phyloP scores from a whole-genome alignment of 2,113 vertebrate genomes.

The Heliornis fulica region DNA sequence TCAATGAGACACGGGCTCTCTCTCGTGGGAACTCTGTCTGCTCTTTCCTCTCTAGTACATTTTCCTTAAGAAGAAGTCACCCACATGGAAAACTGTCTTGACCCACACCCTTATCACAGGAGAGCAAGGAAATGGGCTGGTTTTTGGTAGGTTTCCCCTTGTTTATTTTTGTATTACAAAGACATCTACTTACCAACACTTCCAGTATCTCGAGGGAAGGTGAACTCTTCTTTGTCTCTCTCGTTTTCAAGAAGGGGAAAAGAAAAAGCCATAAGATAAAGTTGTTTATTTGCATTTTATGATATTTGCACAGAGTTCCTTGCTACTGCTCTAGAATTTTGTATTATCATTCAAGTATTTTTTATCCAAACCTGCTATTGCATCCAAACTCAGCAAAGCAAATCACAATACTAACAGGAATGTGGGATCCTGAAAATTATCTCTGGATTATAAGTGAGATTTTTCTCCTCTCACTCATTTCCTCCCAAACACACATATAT shows the following conservation, averaged over 20 bases:
- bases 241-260: not conserved
- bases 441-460: not conserved
- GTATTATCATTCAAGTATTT: fast-evolving
- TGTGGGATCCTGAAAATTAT: not conserved
- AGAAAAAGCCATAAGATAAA: not conserved
- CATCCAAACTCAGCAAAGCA: not conserved
- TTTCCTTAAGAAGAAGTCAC: not conserved
- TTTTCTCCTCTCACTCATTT: not conserved
- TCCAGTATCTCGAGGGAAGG: not conserved
- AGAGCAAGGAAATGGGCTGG: fast-evolving
- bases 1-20: not conserved
- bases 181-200: conserved; percentile 1
- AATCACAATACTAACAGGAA: not conserved
- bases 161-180: not conserved
- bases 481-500: not conserved
- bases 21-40: fast-evolving
- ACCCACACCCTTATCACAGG: not conserved
- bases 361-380: not conserved
- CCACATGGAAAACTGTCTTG: not conserved
- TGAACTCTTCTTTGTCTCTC: conserved; percentile 16
- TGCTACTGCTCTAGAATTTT: not conserved
- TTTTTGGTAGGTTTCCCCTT: not conserved
- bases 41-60: not conserved
- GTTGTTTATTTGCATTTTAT: not conserved
- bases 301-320: not conserved